phyloP scores from a whole-genome alignment of 2,797 vertebrate species.

The Anableps anableps region DNA sequence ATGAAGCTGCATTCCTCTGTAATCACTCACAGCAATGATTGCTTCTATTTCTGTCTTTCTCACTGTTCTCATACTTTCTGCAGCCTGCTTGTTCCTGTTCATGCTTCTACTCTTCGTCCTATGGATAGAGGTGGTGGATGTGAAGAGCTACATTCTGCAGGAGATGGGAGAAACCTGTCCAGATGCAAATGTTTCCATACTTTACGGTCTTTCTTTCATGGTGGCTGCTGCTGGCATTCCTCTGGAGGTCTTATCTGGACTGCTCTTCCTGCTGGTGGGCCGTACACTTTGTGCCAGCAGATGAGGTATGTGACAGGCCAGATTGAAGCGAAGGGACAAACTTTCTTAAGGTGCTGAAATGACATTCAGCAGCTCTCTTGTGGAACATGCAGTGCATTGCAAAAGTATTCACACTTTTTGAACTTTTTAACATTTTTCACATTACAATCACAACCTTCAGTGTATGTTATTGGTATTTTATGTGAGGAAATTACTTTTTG shows the following conservation, averaged over 20 bases:
- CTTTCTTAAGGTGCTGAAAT: constrained; percentile 24
- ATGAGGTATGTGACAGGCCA: constrained; percentile 45
- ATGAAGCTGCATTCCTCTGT: constrained; percentile 43
- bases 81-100: constrained; percentile 84
- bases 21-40: constrained; percentile 6
- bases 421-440: not conserved
- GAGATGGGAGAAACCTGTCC: constrained; percentile 81
- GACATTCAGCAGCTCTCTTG: constrained; percentile 30
- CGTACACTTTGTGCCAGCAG: constrained; percentile 69
- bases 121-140: constrained; percentile 89
- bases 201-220: constrained; percentile 89
- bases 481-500: not conserved
- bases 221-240: constrained; percentile 83
- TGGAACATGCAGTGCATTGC: constrained; percentile 12
- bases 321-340: constrained; percentile 17
- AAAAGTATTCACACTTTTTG: not conserved
- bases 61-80: constrained; percentile 6
- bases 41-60: constrained; percentile 11
- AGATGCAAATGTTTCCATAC: constrained; percentile 60
- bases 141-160: constrained; percentile 85
- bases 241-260: constrained; percentile 82
- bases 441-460: not conserved
- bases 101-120: constrained; percentile 85
- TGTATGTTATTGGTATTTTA: not conserved
- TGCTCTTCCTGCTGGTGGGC: constrained; percentile 86